Conservation (phyloP, 1,140 invertebrate species). For the Bombyx mandarina region DNA sequence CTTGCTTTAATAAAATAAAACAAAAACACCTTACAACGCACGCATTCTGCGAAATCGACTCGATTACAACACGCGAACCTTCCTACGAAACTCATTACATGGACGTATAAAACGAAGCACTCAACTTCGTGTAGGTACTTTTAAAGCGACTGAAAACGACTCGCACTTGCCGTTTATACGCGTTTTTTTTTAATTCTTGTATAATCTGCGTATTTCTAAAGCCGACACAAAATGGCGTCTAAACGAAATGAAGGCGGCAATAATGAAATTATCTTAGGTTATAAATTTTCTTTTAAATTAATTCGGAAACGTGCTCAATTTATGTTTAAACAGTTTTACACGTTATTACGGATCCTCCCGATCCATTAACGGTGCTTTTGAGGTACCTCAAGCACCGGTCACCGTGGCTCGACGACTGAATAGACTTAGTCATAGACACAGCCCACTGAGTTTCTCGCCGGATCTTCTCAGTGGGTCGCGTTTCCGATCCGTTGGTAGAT, state of each 20-base stretch:
- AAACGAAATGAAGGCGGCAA: constrained; percentile 24
- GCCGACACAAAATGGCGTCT: constrained; percentile 39
- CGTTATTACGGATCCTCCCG: no score
- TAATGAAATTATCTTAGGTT: no score
- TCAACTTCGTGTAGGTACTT: constrained; percentile 18
- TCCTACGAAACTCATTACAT: constrained; percentile 42
- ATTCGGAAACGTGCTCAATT: no score
- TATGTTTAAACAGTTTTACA: no score
- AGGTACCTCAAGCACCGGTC: no score
- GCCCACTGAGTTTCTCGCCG: no score
- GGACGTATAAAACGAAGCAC: constrained; percentile 28
- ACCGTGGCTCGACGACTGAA: no score
- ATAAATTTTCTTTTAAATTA: no score
- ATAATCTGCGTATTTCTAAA: constrained; percentile 52
- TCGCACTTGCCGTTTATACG: constrained; percentile 42
- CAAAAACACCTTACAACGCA: background rate
- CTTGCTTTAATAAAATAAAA: constrained; percentile 22
- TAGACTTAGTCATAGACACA: no score
- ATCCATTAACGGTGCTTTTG: no score
- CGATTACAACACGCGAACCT: constrained; percentile 27
- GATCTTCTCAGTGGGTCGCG: no score
- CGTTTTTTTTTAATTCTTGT: constrained; percentile 38
- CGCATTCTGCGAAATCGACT: constrained; percentile 27
- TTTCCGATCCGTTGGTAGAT: no score
- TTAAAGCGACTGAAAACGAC: constrained; percentile 18